Evolutionary conservation across 2,113 vertebrate genomes (phyloP).

Genomic region (Callopanchax toddi): DNA sequence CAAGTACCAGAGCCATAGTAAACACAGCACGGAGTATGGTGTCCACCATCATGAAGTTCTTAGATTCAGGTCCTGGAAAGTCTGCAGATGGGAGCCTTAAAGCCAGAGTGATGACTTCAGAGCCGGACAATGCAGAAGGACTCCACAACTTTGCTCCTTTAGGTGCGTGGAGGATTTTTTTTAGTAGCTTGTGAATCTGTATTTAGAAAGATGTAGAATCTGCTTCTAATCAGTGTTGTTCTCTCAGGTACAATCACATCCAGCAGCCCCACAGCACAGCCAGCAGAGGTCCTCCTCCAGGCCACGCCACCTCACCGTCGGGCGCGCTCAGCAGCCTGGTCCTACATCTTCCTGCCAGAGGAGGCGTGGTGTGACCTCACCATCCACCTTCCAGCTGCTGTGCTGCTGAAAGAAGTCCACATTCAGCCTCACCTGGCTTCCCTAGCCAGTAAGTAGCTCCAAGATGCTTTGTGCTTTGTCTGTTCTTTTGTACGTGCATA

Average conservation of each 20-base stretch:
- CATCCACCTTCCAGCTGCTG: slow-evolving; percentile 95
- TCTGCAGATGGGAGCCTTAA: slow-evolving; percentile 91
- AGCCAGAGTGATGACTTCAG: slow-evolving; percentile 93
- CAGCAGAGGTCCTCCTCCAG: slow-evolving; percentile 95
- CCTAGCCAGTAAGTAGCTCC: slow-evolving; percentile 88
- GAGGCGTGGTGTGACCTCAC: slow-evolving; percentile 99
- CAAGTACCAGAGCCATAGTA: slow-evolving; percentile 97
- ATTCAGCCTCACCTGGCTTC: slow-evolving; percentile 98
- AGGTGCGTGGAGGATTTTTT: slow-evolving; percentile 73
- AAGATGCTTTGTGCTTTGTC: neutral
- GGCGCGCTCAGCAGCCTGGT: slow-evolving; percentile 97
- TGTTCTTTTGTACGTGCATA: too few species aligned
- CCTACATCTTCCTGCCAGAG: slow-evolving; percentile 96
- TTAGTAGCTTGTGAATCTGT: neutral
- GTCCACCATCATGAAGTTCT: slow-evolving; percentile 99
- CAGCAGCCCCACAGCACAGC: slow-evolving; percentile 97
- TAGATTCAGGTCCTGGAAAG: slow-evolving; percentile 95
- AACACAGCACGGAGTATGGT: slow-evolving; percentile 99
- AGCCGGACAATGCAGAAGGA: slow-evolving; percentile 97
- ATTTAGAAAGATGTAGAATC: neutral
- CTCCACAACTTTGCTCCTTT: slow-evolving; percentile 98
- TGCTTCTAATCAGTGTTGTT: neutral
- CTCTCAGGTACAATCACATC: slow-evolving; percentile 95
- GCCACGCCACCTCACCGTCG: slow-evolving; percentile 95
- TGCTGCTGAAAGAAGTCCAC: slow-evolving; percentile 96